phyloP scores from a whole-genome alignment of 2,113 vertebrate genomes.

The Lepisosteus oculatus region DNA sequence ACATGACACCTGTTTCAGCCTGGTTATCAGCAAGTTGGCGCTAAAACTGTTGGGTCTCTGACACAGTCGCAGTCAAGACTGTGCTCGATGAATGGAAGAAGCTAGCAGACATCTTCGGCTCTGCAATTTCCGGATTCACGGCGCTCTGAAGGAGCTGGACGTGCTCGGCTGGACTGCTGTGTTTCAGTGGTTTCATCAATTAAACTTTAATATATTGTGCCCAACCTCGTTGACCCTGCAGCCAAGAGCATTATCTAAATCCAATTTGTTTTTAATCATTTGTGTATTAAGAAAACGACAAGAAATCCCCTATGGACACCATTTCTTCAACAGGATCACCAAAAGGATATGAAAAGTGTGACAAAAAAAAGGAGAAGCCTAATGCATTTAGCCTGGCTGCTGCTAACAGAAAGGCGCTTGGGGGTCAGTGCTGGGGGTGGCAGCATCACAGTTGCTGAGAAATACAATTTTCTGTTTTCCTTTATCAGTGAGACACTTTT shows the following conservation, averaged over 20 bases:
- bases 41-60: too few relatives aligned
- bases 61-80: too few relatives aligned
- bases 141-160: not conserved
- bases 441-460: not conserved
- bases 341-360: not conserved
- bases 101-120: too few relatives aligned
- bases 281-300: not conserved
- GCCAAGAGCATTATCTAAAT: not conserved
- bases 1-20: too few relatives aligned
- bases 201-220: not conserved
- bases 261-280: too few relatives aligned
- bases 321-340: not conserved
- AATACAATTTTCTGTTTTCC: not conserved
- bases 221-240: too few relatives aligned
- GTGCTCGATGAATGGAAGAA: too few relatives aligned
- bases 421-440: too few relatives aligned
- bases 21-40: too few relatives aligned
- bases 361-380: not conserved
- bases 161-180: not conserved
- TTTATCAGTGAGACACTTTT: not conserved
- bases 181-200: constrained; percentile 5
- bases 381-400: not conserved
- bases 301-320: not conserved
- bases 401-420: not conserved
- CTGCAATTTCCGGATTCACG: not conserved